phyloP scores from a whole-genome alignment of 2,888 invertebrate species.

The Iphiclides podalirius region DNA sequence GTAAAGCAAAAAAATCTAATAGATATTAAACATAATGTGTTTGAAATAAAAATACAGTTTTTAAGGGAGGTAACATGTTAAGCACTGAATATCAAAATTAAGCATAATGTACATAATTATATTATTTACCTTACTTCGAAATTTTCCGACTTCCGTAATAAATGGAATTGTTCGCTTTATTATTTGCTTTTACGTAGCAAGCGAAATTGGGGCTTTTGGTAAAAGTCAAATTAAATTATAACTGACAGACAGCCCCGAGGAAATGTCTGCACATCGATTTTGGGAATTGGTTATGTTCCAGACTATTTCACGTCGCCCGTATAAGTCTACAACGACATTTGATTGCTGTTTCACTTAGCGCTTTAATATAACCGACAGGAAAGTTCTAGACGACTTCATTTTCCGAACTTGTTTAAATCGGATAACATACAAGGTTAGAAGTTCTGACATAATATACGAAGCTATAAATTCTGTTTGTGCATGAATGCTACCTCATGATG shows the following conservation, averaged over 20 bases:
- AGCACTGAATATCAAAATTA: too few relatives aligned
- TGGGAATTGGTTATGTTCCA: constrained; percentile 9
- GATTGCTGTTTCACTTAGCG: constrained; percentile 48
- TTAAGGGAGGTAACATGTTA: too few relatives aligned
- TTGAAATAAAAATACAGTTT: too few relatives aligned
- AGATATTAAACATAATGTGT: too few relatives aligned
- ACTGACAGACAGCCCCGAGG: constrained; percentile 16
- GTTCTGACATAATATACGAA: too few relatives aligned
- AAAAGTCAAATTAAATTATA: constrained; percentile 22
- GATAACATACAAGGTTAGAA: constrained; percentile 42
- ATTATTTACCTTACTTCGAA: too few relatives aligned
- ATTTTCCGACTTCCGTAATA: too few relatives aligned
- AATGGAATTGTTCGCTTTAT: constrained; percentile 16
- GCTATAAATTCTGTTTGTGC: too few relatives aligned
- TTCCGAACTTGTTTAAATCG: constrained; percentile 51
- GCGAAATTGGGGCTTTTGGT: constrained; percentile 17
- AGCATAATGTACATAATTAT: too few relatives aligned
- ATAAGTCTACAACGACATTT: constrained; percentile 4
- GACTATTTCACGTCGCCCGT: constrained; percentile 10
- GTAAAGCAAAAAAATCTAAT: too few relatives aligned
- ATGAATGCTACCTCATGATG: too few relatives aligned
- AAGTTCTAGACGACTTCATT: constrained; percentile 52
- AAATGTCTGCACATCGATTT: constrained; percentile 12
- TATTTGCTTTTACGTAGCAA: constrained; percentile 18
- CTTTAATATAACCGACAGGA: constrained; percentile 50